A percentile compares a stretch with the other conserved stretches of the same genome.
Evolutionary conservation across 2,888 invertebrate species (phyloP).

Genomic region (Noctua janthina): DNA sequence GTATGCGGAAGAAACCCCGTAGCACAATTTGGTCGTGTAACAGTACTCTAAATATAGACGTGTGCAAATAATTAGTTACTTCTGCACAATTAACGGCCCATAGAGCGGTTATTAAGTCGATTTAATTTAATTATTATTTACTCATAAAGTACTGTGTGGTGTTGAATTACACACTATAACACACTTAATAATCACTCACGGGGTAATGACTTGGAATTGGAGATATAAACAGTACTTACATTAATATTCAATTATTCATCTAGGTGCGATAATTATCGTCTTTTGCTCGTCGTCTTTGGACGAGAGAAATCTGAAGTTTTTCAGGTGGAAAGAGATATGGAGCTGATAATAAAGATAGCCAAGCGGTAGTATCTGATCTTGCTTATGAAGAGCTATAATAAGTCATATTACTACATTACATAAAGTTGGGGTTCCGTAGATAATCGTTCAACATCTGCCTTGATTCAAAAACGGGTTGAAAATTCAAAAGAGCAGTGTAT

Average conservation of each 20-base stretch:
- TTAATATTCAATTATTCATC: slow-evolving; percentile 59
- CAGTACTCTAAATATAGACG: slow-evolving; percentile 65
- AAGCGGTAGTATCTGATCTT: background rate
- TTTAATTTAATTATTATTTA: slow-evolving; percentile 59
- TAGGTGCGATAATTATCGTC: slow-evolving; percentile 22
- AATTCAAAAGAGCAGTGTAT: slow-evolving; percentile 4
- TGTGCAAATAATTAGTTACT: slow-evolving; percentile 68
- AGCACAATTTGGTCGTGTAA: slow-evolving; percentile 56
- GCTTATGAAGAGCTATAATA: background rate
- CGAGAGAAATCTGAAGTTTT: slow-evolving; percentile 12
- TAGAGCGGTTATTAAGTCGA: slow-evolving; percentile 57
- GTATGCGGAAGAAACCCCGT: slow-evolving; percentile 62
- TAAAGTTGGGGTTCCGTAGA: background rate
- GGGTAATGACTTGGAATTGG: slow-evolving; percentile 46
- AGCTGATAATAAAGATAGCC: background rate
- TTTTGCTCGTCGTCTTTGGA: slow-evolving; percentile 3
- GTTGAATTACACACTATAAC: slow-evolving; percentile 49
- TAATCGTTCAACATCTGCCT: background rate
- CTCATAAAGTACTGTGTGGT: slow-evolving; percentile 40
- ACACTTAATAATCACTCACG: slow-evolving; percentile 42
- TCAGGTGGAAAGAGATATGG: background rate
- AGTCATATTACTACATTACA: background rate
- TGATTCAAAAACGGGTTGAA: background rate
- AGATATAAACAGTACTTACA: slow-evolving; percentile 27
- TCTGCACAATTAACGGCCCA: slow-evolving; percentile 64